phyloP scores from a whole-genome alignment of 2,113 vertebrate genomes.

The Pelvicachromis taeniatus region DNA sequence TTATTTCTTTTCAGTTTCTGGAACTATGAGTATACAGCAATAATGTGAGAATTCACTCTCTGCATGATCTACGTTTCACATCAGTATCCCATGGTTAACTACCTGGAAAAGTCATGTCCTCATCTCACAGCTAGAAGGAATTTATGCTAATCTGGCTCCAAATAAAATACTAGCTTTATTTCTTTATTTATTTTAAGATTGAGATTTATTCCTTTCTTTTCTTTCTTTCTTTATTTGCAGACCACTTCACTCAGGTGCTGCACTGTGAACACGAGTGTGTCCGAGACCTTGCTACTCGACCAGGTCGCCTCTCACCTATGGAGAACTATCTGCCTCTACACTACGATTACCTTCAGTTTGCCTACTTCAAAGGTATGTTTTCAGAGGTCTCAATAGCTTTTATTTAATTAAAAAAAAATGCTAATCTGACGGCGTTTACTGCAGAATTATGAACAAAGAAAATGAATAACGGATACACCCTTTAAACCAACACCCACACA shows the following conservation, averaged over 20 bases:
- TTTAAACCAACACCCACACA: background rate
- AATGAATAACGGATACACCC: background rate
- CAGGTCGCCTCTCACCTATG: conserved; percentile 88
- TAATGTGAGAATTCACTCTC: background rate
- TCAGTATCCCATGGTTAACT: no score
- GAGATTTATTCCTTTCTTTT: background rate
- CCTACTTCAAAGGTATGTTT: conserved; percentile 87
- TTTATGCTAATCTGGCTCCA: background rate
- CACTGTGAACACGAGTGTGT: conserved; percentile 92
- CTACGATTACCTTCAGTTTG: conserved; percentile 93
- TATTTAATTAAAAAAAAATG: background rate
- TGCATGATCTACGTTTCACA: background rate
- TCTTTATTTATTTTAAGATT: background rate
- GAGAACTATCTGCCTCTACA: conserved; percentile 95
- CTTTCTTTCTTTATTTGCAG: conserved; percentile 59
- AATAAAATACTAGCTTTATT: background rate
- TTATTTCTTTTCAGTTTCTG: background rate
- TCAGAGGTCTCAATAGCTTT: background rate
- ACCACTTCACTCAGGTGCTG: conserved; percentile 92
- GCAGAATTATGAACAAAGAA: background rate
- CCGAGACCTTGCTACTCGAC: conserved; percentile 87
- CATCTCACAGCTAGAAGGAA: background rate
- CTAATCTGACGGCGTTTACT: background rate
- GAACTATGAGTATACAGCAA: background rate
- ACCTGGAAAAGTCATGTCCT: background rate